A percentile compares a stretch with the other conserved stretches of the same genome.
Conservation (phyloP, 2,113 vertebrate species). For the Hoplias malabaricus region DNA sequence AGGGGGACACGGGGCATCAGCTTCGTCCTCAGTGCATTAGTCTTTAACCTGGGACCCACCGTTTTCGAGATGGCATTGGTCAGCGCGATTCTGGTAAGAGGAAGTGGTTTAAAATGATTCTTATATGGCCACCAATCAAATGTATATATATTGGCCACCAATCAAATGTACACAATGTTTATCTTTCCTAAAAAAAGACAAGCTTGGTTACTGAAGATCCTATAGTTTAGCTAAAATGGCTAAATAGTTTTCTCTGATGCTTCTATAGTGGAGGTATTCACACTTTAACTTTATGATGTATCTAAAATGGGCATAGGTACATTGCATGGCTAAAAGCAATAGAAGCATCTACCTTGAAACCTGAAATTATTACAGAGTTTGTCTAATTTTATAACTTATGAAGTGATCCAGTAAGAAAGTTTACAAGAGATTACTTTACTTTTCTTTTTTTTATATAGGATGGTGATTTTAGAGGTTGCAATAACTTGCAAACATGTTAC, state of each 20-base stretch:
- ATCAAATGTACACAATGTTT: too few relatives aligned
- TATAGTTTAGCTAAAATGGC: neutral
- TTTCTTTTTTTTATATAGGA: too few relatives aligned
- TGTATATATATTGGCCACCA: too few relatives aligned
- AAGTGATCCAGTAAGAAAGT: too few relatives aligned
- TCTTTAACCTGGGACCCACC: slow-evolving; percentile 97
- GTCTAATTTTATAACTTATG: too few relatives aligned
- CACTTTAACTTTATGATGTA: neutral
- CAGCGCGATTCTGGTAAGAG: slow-evolving; percentile 88
- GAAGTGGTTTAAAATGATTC: neutral
- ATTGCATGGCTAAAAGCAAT: neutral
- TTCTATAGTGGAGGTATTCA: too few relatives aligned
- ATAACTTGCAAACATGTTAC: too few relatives aligned
- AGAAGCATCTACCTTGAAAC: neutral
- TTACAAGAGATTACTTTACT: too few relatives aligned
- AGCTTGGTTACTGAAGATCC: neutral
- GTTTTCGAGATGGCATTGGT: slow-evolving; percentile 93
- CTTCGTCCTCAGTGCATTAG: slow-evolving; percentile 92
- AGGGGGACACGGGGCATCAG: slow-evolving; percentile 95
- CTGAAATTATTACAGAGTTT: too few relatives aligned
- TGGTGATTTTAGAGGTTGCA: too few relatives aligned
- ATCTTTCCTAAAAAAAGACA: neutral
- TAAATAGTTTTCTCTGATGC: too few relatives aligned
- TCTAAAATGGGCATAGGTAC: neutral
- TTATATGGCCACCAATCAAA: too few relatives aligned